phyloP scores from a whole-genome alignment of 1,140 invertebrate genomes.

The Ectropis grisescens region DNA sequence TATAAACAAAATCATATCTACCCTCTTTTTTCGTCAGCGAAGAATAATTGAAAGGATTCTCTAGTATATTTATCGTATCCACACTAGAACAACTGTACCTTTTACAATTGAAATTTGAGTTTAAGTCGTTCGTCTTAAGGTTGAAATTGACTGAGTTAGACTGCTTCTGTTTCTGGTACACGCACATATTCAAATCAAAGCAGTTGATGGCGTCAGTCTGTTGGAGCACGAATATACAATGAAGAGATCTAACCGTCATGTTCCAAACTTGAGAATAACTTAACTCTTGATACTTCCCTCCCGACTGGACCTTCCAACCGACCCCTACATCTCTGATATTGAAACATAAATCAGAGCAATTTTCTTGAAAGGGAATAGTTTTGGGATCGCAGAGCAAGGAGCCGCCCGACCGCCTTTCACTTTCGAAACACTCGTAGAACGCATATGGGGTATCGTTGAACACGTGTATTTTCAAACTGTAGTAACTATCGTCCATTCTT shows the following conservation, averaged over 20 bases:
- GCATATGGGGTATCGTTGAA: slow-evolving; percentile 93
- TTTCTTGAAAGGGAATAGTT: slow-evolving; percentile 89
- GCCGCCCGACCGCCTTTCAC: slow-evolving; percentile 86
- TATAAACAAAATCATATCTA: slow-evolving; percentile 52
- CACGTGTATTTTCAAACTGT: slow-evolving; percentile 75
- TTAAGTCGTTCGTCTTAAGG: slow-evolving; percentile 63
- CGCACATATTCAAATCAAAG: slow-evolving; percentile 55
- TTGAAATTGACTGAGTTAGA: slow-evolving; percentile 61
- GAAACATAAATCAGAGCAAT: slow-evolving; percentile 87
- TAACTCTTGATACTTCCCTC: slow-evolving; percentile 90
- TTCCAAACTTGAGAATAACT: slow-evolving; percentile 92
- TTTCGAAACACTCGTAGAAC: slow-evolving; percentile 82
- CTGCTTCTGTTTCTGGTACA: slow-evolving; percentile 64
- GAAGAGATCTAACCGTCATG: slow-evolving; percentile 80
- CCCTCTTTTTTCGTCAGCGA: slow-evolving; percentile 57
- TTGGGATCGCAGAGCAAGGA: slow-evolving; percentile 90
- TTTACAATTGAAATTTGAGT: slow-evolving; percentile 59
- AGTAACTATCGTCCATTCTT: slow-evolving; percentile 72
- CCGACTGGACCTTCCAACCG: slow-evolving; percentile 88
- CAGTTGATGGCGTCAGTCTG: slow-evolving; percentile 67
- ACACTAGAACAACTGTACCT: slow-evolving; percentile 55
- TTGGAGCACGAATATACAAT: slow-evolving; percentile 89
- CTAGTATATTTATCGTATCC: slow-evolving; percentile 56
- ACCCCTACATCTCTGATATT: slow-evolving; percentile 55
- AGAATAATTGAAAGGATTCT: slow-evolving; percentile 63